Percentiles rank a stretch among this genome's conserved stretches.
Evolutionary conservation across 2,113 vertebrate species (phyloP).

Genomic region (Poicephalus gulielmi): DNA sequence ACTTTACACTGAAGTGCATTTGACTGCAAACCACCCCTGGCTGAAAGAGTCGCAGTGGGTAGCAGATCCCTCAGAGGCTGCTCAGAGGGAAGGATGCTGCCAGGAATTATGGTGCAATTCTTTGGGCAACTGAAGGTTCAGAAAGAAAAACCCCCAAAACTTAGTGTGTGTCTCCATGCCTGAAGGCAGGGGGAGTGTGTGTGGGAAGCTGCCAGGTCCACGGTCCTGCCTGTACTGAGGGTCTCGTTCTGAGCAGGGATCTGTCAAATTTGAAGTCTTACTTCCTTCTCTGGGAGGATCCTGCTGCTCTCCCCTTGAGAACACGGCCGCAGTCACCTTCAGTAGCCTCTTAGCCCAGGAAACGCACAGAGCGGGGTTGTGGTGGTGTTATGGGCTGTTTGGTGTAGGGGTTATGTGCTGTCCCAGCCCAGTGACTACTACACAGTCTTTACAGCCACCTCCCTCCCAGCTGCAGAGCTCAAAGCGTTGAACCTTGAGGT

Average conservation of each 20-base stretch:
- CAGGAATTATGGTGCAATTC: not conserved
- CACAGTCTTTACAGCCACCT: not conserved
- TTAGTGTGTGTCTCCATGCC: not conserved
- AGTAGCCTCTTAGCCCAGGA: rapidly evolving
- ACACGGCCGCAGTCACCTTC: not conserved
- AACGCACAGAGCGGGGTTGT: rapidly evolving
- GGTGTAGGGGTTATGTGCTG: not conserved
- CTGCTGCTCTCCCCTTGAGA: not conserved
- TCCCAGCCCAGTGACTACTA: not conserved
- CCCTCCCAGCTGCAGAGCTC: not conserved
- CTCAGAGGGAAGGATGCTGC: not conserved
- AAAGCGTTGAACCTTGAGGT: not conserved
- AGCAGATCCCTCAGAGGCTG: not conserved
- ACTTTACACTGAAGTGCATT: not conserved
- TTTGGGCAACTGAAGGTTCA: not conserved
- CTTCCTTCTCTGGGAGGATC: not conserved
- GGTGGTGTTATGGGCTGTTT: not conserved
- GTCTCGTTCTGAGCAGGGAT: not conserved
- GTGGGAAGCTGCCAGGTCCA: not conserved
- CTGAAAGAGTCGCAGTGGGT: not conserved
- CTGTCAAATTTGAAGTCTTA: not conserved
- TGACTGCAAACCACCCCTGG: not conserved
- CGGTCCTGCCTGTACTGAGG: not conserved
- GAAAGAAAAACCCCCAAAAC: not conserved
- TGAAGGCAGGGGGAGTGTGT: not conserved